A percentile compares a stretch with the other conserved stretches of the same genome.
phyloP scores from a whole-genome alignment of 1,140 invertebrate species.

The Musca vetustissima region DNA sequence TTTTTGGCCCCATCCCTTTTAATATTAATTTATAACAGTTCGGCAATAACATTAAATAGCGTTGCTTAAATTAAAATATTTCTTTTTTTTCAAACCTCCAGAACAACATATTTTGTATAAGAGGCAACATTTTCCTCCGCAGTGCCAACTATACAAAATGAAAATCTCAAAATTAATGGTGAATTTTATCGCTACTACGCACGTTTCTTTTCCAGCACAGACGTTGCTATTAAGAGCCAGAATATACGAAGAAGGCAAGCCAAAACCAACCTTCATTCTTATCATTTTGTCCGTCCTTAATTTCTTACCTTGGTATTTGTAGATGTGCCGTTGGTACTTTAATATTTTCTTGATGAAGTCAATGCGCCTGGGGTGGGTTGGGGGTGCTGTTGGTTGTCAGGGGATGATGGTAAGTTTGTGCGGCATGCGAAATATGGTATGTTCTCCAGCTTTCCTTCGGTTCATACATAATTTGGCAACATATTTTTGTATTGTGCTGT shows the following conservation, averaged over 20 bases:
- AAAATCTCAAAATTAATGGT: conserved; percentile 52
- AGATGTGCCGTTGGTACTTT: conserved; percentile 18
- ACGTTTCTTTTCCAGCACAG: neutral
- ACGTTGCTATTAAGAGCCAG: neutral
- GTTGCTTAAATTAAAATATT: too few relatives aligned
- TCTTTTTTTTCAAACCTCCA: too few relatives aligned
- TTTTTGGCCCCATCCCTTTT: too few relatives aligned
- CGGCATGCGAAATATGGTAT: neutral
- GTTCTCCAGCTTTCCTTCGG: too few relatives aligned
- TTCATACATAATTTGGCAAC: conserved; percentile 43
- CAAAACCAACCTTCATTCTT: neutral
- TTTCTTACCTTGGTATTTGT: conserved; percentile 10
- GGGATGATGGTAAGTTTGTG: neutral
- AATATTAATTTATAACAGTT: too few relatives aligned
- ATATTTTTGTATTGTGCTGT: conserved; percentile 32
- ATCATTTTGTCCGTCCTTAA: neutral
- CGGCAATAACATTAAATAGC: too few relatives aligned
- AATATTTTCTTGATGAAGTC: conserved; percentile 19
- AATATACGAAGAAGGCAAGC: neutral
- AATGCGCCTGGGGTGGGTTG: neutral
- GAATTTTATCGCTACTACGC: conserved; percentile 49
- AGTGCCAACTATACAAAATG: neutral
- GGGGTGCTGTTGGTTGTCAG: too few relatives aligned
- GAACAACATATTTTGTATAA: too few relatives aligned
- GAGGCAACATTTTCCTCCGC: too few relatives aligned